Percentiles rank a stretch among this genome's conserved stretches.
These are phyloP conservation scores for Anomalospiza imberbis DNA, from an alignment of 2,797 vertebrate species.

Conservation along the genomic window DNA sequence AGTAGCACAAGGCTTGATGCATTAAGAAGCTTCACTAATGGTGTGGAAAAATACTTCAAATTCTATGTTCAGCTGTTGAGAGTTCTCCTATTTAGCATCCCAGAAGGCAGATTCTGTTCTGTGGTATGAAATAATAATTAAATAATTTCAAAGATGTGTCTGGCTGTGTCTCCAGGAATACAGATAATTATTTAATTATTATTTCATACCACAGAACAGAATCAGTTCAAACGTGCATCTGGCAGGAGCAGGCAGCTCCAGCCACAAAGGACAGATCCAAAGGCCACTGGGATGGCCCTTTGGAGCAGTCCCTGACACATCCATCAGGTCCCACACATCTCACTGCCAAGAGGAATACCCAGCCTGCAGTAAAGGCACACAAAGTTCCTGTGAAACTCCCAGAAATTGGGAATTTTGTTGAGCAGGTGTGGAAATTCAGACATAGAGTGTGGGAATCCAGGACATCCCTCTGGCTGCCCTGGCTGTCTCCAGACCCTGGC, in stretches of 20 bases:
- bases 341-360: not conserved
- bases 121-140: too few relatives aligned
- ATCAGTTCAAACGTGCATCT: not conserved
- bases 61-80: not conserved
- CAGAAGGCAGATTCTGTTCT: not conserved
- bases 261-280: not conserved
- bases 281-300: not conserved
- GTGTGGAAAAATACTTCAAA: not conserved
- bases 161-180: too few relatives aligned
- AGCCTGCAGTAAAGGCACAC: not conserved
- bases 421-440: not conserved
- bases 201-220: not conserved
- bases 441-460: too few relatives aligned
- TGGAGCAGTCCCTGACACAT: not conserved
- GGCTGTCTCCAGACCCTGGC: too few relatives aligned
- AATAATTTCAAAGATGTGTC: too few relatives aligned
- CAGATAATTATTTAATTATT: too few relatives aligned
- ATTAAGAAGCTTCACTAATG: not conserved
- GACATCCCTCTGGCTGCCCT: too few relatives aligned
- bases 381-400: not conserved
- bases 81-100: not conserved
- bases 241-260: not conserved
- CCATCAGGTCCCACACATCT: not conserved
- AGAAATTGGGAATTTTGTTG: not conserved
- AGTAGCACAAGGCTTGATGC: not conserved